These are phyloP conservation scores for Dendroctonus valens DNA, from an alignment of 1,140 invertebrate species.

Conservation along the genomic window DNA sequence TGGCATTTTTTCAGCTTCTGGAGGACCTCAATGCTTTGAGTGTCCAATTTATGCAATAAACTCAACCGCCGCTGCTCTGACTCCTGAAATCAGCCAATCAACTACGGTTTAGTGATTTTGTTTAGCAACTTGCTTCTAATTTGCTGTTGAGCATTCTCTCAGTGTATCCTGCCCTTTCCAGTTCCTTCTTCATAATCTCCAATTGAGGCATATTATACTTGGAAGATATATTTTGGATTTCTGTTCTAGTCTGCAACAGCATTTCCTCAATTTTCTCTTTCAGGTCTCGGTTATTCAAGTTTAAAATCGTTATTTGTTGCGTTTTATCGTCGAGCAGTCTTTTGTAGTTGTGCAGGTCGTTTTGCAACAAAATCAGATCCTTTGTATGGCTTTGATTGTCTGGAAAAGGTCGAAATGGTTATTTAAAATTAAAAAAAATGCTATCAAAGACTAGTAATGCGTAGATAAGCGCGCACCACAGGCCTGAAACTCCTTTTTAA, in stretches of 20 bases:
- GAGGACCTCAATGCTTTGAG: constrained; percentile 20
- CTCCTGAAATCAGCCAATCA: constrained; percentile 13
- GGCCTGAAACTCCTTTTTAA: constrained; percentile 31
- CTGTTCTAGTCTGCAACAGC: constrained; percentile 39
- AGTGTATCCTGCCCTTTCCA: constrained; percentile 36
- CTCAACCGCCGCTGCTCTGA: constrained; percentile 28
- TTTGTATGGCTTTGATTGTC: constrained; percentile 38
- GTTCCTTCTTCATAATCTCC: constrained; percentile 41
- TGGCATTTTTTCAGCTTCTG: constrained; percentile 22
- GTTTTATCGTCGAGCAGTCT: constrained; percentile 38
- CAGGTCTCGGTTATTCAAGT: constrained; percentile 38
- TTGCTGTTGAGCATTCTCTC: constrained; percentile 33
- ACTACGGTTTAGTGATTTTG: background rate
- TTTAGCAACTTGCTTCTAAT: constrained; percentile 25
- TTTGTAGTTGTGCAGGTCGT: constrained; percentile 38
- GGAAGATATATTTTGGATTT: constrained; percentile 40
- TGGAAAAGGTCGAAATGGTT: constrained; percentile 24
- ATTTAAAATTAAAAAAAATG: constrained; percentile 1
- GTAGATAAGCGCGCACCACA: constrained; percentile 30
- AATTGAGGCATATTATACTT: constrained; percentile 42
- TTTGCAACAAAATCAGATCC: constrained; percentile 38
- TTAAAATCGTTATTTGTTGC: constrained; percentile 36
- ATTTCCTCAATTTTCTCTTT: constrained; percentile 43
- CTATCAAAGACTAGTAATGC: background rate
- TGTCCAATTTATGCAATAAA: constrained; percentile 27